Conservation (phyloP, 2,888 invertebrate species). For the Tipula helvola region DNA sequence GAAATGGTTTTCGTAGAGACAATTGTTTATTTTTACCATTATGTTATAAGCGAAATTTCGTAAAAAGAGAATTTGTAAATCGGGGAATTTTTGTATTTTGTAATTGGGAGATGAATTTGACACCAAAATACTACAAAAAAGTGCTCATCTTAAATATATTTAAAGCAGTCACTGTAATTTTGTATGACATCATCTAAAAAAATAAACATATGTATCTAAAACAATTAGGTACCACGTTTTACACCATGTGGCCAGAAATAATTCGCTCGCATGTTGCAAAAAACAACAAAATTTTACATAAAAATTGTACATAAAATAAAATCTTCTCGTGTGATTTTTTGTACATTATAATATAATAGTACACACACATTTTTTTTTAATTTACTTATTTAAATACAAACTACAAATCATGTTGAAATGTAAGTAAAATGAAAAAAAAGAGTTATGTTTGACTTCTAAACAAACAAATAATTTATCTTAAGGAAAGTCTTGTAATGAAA, state of each 20-base stretch:
- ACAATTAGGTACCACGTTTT: neutral
- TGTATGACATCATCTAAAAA: neutral
- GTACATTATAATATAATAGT: neutral
- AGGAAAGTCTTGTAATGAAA: neutral
- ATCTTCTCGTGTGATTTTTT: neutral
- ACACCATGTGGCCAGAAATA: neutral
- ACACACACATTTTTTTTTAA: neutral
- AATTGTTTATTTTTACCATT: no score
- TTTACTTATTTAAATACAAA: neutral
- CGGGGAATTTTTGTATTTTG: neutral
- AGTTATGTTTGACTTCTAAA: neutral
- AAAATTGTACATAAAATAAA: neutral
- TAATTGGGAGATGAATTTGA: neutral
- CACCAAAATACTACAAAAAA: neutral
- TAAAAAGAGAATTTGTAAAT: no score
- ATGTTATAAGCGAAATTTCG: no score
- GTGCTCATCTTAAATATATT: neutral
- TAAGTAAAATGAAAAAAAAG: neutral
- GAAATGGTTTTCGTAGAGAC: no score
- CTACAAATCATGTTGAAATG: neutral
- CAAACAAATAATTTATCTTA: neutral
- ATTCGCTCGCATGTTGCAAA: neutral
- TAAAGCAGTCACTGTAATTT: neutral
- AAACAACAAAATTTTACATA: neutral
- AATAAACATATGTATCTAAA: neutral